Evolutionary conservation across 2,797 vertebrate species (phyloP), one percentile per base, ranked within the genome.

Genomic region (Gadopsis marmoratus): DNA sequence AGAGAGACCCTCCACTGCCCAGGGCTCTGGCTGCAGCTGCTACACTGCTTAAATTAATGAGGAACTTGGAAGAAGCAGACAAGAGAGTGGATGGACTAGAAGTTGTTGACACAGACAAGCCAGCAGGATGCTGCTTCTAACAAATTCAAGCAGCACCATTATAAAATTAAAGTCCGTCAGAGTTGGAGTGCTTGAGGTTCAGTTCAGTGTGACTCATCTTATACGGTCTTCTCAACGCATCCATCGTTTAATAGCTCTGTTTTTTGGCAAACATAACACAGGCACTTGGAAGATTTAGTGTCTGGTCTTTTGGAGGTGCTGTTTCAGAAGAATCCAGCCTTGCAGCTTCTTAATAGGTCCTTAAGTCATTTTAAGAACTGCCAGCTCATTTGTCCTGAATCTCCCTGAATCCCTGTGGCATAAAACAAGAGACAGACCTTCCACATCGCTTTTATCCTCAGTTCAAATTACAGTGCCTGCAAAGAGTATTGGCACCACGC

Each of bases 141-240:
- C 77, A 81, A 82, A 86, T 92, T 89, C 74, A 79, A 85, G 76
- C 60, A 60, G 63, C 73, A 83, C 67, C 86, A 89, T 93, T 93
- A 91, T 82, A 74, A 84, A 86, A 91, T 92, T 89, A 86, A 88
- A 89, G 65, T 35, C 37, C 11, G 63, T 70, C 76, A 41, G 62
- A 51, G 58, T 58, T 58, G 5, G 45, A 51, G 63, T n/a, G 72
- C 84, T 23, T 81, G 58, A 16, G 43, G 81, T 85, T 85, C 61
- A 54, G 11, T 72, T 84, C 47, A 37, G 61, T 11, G 16, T 83
- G 79, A 79, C 76, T 86, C 69, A 83, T 78, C 48, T 58, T 69
- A 23, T 23, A 67, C 74, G 17, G 41, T 43, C 16, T 75, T 58
- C 29, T 17, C 66, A 47, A 65, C 12, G 6, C 53, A 74, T 74